Evolutionary conservation across 2,888 invertebrate genomes (phyloP).

Genomic region (Folsomia candida): DNA sequence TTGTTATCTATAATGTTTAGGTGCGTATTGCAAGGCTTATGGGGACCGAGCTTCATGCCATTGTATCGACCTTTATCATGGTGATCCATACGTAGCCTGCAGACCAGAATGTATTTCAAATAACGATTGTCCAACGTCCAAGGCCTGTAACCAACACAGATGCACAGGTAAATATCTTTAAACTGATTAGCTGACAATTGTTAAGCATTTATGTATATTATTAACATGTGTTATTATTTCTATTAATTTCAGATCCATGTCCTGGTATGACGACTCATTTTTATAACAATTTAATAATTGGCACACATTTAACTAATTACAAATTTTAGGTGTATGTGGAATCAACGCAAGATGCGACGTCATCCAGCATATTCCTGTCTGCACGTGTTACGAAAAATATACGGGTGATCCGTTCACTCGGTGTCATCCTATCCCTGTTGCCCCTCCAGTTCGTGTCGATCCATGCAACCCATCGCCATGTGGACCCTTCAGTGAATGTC

Average conservation of each 20-base stretch:
- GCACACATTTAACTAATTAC: conserved; percentile 51
- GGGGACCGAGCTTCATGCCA: conserved; percentile 65
- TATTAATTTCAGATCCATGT: conserved; percentile 52
- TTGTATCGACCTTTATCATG: conserved; percentile 65
- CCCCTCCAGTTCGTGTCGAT: conserved; percentile 54
- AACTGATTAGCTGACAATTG: neutral
- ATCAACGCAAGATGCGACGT: conserved; percentile 63
- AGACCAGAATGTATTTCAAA: conserved; percentile 78
- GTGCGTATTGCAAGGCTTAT: conserved; percentile 63
- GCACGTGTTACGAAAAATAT: conserved; percentile 72
- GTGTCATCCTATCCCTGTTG: conserved; percentile 60
- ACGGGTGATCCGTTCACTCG: conserved; percentile 82
- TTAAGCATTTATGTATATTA: too few relatives aligned
- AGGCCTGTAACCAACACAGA: conserved; percentile 51
- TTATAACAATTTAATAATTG: too few relatives aligned
- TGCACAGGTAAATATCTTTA: conserved; percentile 44
- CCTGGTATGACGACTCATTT: conserved; percentile 53
- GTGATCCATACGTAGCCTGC: conserved; percentile 65
- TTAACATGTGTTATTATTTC: too few relatives aligned
- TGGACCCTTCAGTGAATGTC: conserved; percentile 63
- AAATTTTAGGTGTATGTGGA: neutral
- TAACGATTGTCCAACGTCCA: conserved; percentile 32
- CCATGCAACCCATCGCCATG: conserved; percentile 52
- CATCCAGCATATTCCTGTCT: conserved; percentile 72
- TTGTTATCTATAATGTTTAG: too few relatives aligned